A percentile compares a stretch with the other conserved stretches of the same genome.
Evolutionary conservation across 2,113 vertebrate species (phyloP).

Genomic region (Ibidorhyncha struthersii): DNA sequence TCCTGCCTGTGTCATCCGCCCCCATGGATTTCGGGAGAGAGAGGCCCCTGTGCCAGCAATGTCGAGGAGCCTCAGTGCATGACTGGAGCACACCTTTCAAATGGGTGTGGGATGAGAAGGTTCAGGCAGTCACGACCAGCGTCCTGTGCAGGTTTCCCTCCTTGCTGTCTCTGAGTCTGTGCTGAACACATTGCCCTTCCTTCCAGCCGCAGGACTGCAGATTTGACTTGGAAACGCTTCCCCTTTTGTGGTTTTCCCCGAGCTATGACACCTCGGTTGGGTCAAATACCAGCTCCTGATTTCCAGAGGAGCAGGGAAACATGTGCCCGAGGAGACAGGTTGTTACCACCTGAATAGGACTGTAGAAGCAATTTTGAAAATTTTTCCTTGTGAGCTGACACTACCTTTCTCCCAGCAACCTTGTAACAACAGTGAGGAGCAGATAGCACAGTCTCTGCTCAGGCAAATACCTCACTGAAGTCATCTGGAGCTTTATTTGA

Average conservation of each 20-base stretch:
- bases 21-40: rapidly evolving
- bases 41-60: rapidly evolving
- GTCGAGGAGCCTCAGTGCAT: rapidly evolving
- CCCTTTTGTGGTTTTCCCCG: neutral
- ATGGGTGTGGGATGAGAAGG: neutral
- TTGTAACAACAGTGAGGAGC: neutral
- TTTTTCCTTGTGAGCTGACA: neutral
- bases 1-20: rapidly evolving
- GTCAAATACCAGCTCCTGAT: neutral
- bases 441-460: neutral
- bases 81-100: neutral
- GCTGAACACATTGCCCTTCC: neutral
- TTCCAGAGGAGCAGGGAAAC: neutral
- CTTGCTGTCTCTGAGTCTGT: rapidly evolving
- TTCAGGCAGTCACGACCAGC: neutral
- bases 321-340: rapidly evolving
- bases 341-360: neutral
- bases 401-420: neutral
- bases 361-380: neutral
- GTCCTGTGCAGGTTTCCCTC: neutral
- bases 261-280: neutral
- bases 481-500: neutral
- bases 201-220: neutral
- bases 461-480: neutral
- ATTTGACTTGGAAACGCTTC: neutral